Evolutionary conservation across 2,888 invertebrate species (phyloP).

Genomic region (Eupelmus urozonus): DNA sequence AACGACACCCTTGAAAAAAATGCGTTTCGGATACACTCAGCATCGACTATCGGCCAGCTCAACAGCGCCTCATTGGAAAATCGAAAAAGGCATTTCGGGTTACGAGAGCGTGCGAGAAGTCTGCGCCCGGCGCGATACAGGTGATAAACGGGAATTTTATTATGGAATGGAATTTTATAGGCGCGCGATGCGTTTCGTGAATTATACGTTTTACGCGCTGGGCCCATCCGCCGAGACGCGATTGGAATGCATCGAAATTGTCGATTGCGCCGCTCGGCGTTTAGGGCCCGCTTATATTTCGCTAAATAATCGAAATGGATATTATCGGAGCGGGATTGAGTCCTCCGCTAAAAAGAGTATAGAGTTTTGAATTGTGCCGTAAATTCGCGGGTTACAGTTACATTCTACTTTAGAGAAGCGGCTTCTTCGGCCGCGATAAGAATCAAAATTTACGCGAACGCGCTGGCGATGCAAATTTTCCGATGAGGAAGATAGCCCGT

Average conservation of each 20-base stretch:
- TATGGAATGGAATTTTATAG: slow-evolving; percentile 26
- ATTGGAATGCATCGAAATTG: slow-evolving; percentile 18
- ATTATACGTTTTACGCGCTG: slow-evolving; percentile 36
- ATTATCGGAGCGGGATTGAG: background rate
- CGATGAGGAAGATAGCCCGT: too few relatives aligned
- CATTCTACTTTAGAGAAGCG: too few relatives aligned
- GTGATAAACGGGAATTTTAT: slow-evolving; percentile 25
- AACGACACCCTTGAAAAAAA: too few relatives aligned
- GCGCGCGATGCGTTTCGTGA: slow-evolving; percentile 18
- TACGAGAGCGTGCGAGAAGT: background rate
- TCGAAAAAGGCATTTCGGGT: background rate
- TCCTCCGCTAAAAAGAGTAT: background rate
- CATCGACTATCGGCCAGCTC: too few relatives aligned
- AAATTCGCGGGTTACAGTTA: too few relatives aligned
- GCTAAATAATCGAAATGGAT: background rate
- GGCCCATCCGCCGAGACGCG: slow-evolving; percentile 4
- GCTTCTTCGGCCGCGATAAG: too few relatives aligned
- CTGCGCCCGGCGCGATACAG: background rate
- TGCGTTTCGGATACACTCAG: too few relatives aligned
- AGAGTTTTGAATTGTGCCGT: too few relatives aligned
- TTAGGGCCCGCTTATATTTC: background rate
- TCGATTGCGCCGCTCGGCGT: background rate
- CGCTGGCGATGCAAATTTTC: too few relatives aligned
- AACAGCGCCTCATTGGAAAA: background rate
- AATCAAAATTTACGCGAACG: too few relatives aligned